Evolutionary conservation across 2,888 invertebrate genomes (phyloP).

Genomic region (Protonemura montana): DNA sequence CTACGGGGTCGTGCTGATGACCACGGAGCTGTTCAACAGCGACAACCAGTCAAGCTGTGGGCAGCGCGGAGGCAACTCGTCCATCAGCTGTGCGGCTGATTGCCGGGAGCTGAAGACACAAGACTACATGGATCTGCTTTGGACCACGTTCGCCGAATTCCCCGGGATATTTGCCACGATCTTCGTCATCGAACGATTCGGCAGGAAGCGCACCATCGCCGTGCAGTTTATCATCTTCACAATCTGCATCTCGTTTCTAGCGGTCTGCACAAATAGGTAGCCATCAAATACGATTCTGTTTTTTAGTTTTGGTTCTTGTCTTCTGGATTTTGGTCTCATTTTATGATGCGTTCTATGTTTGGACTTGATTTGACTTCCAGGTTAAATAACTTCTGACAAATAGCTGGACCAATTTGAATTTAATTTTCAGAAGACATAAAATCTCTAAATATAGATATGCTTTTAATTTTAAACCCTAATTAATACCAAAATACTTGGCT

Average conservation of each 20-base stretch:
- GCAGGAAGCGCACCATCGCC: slow-evolving; percentile 92
- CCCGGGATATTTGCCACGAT: slow-evolving; percentile 91
- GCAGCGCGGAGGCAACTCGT: slow-evolving; percentile 25
- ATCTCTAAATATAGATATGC: no score
- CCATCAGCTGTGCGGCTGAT: slow-evolving; percentile 67
- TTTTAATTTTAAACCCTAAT: no score
- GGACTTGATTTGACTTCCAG: no score
- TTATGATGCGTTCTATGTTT: no score
- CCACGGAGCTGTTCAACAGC: slow-evolving; percentile 85
- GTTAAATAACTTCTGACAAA: no score
- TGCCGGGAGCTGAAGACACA: slow-evolving; percentile 78
- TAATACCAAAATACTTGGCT: no score
- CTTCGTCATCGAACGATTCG: slow-evolving; percentile 87
- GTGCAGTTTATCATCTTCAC: slow-evolving; percentile 89
- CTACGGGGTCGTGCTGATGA: slow-evolving; percentile 93
- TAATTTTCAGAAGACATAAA: no score
- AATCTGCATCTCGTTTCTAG: slow-evolving; percentile 74
- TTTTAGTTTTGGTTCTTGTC: slow-evolving; percentile 23
- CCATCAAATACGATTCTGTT: slow-evolving; percentile 54
- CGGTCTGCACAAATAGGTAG: slow-evolving; percentile 77
- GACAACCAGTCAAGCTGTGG: slow-evolving; percentile 19
- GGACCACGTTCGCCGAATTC: slow-evolving; percentile 95
- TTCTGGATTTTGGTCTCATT: neutral
- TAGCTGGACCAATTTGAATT: no score
- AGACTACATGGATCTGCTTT: slow-evolving; percentile 91